Evolutionary conservation across 2,113 vertebrate genomes (phyloP).

Genomic region (Catharus bicknelli): DNA sequence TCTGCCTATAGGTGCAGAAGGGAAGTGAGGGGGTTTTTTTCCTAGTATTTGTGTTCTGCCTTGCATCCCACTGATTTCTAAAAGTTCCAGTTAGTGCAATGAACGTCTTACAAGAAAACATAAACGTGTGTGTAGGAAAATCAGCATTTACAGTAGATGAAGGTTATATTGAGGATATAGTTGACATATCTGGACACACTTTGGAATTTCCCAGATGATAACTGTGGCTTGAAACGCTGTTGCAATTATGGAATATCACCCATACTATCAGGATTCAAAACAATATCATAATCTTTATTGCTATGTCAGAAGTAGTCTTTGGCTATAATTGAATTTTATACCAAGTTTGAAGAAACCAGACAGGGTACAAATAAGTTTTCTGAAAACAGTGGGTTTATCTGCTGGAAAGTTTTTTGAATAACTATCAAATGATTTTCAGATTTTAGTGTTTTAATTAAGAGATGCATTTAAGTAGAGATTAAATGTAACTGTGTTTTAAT

Average conservation of each 20-base stretch:
- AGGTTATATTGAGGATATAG: background rate
- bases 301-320: background rate
- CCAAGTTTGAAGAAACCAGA: background rate
- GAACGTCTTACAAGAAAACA: background rate
- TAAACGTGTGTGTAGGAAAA: background rate
- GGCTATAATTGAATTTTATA: background rate
- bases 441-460: background rate
- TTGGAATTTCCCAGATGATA: background rate
- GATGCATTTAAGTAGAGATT: background rate
- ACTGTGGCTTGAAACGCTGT: background rate
- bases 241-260: background rate
- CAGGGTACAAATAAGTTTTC: background rate
- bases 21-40: background rate
- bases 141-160: background rate
- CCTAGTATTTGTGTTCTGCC: background rate
- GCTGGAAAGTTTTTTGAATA: background rate
- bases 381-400: background rate
- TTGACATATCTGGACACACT: background rate
- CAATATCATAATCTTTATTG: background rate
- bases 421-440: background rate
- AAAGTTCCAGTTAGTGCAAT: background rate
- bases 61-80: background rate
- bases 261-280: background rate
- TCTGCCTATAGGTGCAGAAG: background rate
- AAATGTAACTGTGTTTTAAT: background rate